Evolutionary conservation across 2,113 vertebrate genomes (phyloP), one percentile per base, ranked within the genome.

Genomic region (Sprattus sprattus): DNA sequence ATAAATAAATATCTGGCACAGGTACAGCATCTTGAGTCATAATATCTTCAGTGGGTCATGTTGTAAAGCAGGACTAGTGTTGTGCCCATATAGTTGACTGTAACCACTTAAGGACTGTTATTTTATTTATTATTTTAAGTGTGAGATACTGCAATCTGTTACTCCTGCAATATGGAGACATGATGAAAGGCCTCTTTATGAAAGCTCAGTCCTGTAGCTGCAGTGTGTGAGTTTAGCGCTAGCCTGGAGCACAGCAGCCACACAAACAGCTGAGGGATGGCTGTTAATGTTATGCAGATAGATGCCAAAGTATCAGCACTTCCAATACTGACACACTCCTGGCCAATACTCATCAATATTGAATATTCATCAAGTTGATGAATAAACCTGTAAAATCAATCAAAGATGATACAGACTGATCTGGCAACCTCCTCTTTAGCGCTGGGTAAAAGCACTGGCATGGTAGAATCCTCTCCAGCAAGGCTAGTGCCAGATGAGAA

Each of bases 51-150:
- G 39, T 39, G 39, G 10, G 20, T 60, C 20, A 60, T 60, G 18
- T 60, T 20, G 54, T 60, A 5, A 20, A 5, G 1, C 18, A 60
- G 54, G 18, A 71, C 8, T 71, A 15, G 9, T 10, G 11, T 18
- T 83, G 81, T 85, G 75, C 81, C 28, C 47, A 81, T 83, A 84
- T 88, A 46, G 83, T 81, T 64, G 60, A 39, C 39, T 52, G 10
- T 15, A 52, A 52, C 84, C 39, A 39, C 39, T 39, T 39, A 1
- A 39, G 39, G 39, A 39, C 39, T 39, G 39, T 1, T 39, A 39
- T 39, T 1, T 39, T 39, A 39, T 39, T 39, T 39, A 39, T 39
- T 39, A 39, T 39, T 39, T 39, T 39, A 39, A 39, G 39, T 39
- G 39, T 39, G 39, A n/a, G n/a, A n/a, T n/a, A n/a, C n/a, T n/a